phyloP scores from a whole-genome alignment of 2,797 vertebrate genomes.

The Mionectes olivaceus region DNA sequence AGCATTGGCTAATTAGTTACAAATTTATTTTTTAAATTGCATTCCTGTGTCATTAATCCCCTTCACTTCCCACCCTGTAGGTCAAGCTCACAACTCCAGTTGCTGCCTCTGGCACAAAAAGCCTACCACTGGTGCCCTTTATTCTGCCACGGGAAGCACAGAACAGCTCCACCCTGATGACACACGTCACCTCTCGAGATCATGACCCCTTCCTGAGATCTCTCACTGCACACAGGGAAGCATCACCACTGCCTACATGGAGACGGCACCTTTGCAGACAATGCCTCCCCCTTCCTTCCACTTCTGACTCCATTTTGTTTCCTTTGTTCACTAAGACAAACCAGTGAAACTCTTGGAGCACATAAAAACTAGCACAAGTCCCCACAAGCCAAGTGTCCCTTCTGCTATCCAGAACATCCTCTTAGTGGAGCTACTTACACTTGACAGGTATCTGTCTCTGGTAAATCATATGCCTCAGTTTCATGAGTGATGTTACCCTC shows the following conservation, averaged over 20 bases:
- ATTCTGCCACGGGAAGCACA: neutral
- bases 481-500: neutral
- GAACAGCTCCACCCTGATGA: neutral
- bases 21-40: neutral
- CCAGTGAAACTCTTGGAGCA: neutral
- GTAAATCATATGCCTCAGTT: neutral
- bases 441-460: neutral
- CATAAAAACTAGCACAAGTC: neutral
- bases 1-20: neutral
- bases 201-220: neutral
- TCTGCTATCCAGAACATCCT: neutral
- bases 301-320: neutral
- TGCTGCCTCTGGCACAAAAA: neutral
- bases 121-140: neutral
- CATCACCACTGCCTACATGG: rapidly evolving
- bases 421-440: neutral
- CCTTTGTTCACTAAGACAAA: neutral
- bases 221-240: neutral
- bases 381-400: neutral
- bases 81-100: neutral
- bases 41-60: neutral
- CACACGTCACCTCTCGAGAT: neutral
- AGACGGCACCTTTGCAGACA: neutral
- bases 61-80: neutral
- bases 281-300: rapidly evolving